Percentiles rank a stretch among this genome's conserved stretches.
Conservation (phyloP, 1,140 invertebrate species). For the Rhopalosiphum maidis region DNA sequence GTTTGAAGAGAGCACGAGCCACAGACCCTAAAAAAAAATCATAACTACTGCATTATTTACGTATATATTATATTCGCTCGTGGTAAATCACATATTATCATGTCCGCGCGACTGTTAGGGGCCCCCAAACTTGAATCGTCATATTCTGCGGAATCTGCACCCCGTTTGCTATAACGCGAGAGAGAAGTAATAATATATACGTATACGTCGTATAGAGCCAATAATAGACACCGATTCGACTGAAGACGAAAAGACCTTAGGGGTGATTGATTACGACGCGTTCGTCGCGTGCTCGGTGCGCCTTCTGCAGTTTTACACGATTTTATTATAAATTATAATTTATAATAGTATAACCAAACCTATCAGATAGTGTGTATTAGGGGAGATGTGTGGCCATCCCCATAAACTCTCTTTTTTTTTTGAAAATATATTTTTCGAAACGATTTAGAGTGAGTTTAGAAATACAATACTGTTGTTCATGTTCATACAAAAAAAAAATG, state of each 20-base stretch:
- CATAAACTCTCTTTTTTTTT: too few species aligned
- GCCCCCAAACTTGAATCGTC: too few species aligned
- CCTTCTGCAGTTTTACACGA: background rate
- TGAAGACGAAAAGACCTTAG: background rate
- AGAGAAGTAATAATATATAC: too few species aligned
- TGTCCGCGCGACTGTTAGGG: too few species aligned
- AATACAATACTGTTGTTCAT: background rate
- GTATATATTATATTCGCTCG: too few species aligned
- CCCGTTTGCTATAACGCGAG: too few species aligned
- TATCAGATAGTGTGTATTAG: background rate
- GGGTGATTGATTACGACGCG: background rate
- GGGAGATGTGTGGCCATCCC: too few species aligned
- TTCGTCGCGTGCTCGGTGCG: background rate
- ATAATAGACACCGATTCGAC: background rate
- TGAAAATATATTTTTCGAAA: background rate
- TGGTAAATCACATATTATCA: too few species aligned
- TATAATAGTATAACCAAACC: background rate
- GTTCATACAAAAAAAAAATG: background rate
- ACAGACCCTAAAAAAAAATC: too few species aligned
- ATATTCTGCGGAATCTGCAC: too few species aligned
- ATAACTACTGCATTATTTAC: too few species aligned
- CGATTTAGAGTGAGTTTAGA: background rate
- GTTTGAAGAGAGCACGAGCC: too few species aligned
- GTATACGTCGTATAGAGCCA: background rate
- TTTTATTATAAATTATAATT: background rate